Percentiles rank a stretch among this genome's conserved stretches.
Conservation (phyloP, 2,888 invertebrate species). For the Meloe dianella region DNA sequence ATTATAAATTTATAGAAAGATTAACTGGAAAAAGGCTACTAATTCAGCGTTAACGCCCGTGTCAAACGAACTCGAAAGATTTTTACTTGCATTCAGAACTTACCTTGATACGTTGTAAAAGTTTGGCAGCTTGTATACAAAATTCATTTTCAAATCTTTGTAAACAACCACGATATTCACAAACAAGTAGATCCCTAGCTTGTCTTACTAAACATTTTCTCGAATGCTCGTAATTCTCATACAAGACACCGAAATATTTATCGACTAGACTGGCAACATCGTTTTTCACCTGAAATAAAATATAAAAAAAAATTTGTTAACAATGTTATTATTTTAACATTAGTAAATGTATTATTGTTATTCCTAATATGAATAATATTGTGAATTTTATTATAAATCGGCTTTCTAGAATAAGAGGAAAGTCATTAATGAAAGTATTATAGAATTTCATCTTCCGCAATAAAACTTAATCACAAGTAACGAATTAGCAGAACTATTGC, state of each 20-base stretch:
- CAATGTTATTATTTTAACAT: background rate
- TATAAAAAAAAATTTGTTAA: constrained; percentile 9
- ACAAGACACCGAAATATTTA: constrained; percentile 68
- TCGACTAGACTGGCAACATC: constrained; percentile 64
- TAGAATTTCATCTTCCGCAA: background rate
- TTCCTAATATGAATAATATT: background rate
- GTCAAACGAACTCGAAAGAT: too few relatives aligned
- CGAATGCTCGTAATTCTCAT: constrained; percentile 66
- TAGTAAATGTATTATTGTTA: background rate
- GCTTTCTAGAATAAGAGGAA: background rate
- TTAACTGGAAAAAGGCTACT: too few relatives aligned
- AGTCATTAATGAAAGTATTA: constrained; percentile 6
- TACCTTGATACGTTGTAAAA: constrained; percentile 64
- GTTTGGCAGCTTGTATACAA: constrained; percentile 66
- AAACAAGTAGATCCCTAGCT: constrained; percentile 72
- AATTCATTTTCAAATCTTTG: constrained; percentile 68
- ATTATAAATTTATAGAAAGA: too few relatives aligned
- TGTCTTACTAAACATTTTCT: constrained; percentile 69
- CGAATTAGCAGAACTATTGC: background rate
- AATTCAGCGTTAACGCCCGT: too few relatives aligned
- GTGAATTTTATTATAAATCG: background rate
- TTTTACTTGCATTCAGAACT: too few relatives aligned
- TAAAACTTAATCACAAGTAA: background rate
- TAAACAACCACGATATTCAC: constrained; percentile 70
- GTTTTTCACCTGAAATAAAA: constrained; percentile 55